phyloP scores from a whole-genome alignment of 2,797 vertebrate genomes.

The Onychomys leucogaster region DNA sequence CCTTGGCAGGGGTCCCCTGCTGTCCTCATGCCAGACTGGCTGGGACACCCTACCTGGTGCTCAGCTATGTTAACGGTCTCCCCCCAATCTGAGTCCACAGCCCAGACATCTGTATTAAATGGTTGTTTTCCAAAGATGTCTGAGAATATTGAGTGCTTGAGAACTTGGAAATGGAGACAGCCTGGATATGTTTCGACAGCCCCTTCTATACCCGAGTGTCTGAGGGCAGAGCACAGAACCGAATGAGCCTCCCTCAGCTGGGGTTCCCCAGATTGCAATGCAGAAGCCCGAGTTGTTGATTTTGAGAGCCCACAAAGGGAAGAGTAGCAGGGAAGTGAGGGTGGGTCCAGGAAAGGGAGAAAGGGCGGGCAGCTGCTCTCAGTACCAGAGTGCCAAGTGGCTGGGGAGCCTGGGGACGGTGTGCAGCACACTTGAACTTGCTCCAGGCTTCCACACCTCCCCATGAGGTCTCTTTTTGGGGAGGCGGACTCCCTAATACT shows the following conservation, averaged over 20 bases:
- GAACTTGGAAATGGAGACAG: not conserved
- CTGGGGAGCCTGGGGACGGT: not conserved
- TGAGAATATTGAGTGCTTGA: constrained; percentile 77
- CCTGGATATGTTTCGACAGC: not conserved
- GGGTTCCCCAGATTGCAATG: not conserved
- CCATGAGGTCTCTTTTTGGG: not conserved
- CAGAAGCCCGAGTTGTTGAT: not conserved
- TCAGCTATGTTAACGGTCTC: constrained; percentile 91
- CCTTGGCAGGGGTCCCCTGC: constrained; percentile 76
- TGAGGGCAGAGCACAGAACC: not conserved
- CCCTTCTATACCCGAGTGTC: not conserved
- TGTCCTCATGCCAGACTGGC: constrained; percentile 80
- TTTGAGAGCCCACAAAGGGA: not conserved
- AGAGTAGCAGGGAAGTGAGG: not conserved
- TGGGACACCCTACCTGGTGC: constrained; percentile 86
- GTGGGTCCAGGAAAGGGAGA: not conserved
- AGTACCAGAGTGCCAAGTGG: not conserved
- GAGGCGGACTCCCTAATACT: not conserved
- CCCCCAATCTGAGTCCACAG: constrained; percentile 89
- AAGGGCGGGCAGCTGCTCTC: not conserved
- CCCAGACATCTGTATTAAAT: constrained; percentile 63
- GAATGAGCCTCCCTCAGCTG: not conserved
- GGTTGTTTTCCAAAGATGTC: constrained; percentile 83
- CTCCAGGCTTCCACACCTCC: not conserved
- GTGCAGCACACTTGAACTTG: not conserved